These are phyloP conservation scores for Drosophila limbata DNA, from an alignment of 2,888 invertebrate species.

Conservation along the genomic window DNA sequence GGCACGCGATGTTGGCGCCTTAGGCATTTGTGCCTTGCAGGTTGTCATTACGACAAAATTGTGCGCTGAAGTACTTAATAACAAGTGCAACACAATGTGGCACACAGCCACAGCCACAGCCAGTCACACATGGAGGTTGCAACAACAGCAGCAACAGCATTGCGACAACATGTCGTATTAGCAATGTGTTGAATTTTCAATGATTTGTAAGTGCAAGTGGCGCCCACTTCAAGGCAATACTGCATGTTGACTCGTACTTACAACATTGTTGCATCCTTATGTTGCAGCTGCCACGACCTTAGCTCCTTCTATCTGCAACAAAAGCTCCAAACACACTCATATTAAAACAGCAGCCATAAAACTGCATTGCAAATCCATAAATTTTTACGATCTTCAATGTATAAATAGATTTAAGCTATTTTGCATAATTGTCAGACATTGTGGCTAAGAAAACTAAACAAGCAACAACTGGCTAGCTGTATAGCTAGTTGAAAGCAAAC, in stretches of 20 bases:
- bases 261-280: constrained; percentile 51
- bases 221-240: constrained; percentile 52
- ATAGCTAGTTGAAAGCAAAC: neutral
- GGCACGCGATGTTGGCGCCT: constrained; percentile 76
- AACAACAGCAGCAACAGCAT: constrained; percentile 20
- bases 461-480: constrained; percentile 14
- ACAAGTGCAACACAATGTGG: constrained; percentile 79
- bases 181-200: constrained; percentile 78
- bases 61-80: constrained; percentile 78
- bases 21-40: constrained; percentile 78
- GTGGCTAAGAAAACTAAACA: constrained; percentile 5
- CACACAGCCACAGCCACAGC: constrained; percentile 44
- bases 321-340: constrained; percentile 30
- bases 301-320: constrained; percentile 5
- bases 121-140: constrained; percentile 10
- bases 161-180: constrained; percentile 74
- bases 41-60: constrained; percentile 79
- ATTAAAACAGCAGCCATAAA: constrained; percentile 32
- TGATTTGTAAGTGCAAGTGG: constrained; percentile 71
- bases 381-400: constrained; percentile 55
- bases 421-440: constrained; percentile 52
- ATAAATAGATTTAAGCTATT: constrained; percentile 38
- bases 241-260: constrained; percentile 1
- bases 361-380: constrained; percentile 61
- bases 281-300: constrained; percentile 23